Evolutionary conservation across 2,113 vertebrate species (phyloP), one percentile per base, ranked within the genome.

Genomic region (Gambusia affinis): DNA sequence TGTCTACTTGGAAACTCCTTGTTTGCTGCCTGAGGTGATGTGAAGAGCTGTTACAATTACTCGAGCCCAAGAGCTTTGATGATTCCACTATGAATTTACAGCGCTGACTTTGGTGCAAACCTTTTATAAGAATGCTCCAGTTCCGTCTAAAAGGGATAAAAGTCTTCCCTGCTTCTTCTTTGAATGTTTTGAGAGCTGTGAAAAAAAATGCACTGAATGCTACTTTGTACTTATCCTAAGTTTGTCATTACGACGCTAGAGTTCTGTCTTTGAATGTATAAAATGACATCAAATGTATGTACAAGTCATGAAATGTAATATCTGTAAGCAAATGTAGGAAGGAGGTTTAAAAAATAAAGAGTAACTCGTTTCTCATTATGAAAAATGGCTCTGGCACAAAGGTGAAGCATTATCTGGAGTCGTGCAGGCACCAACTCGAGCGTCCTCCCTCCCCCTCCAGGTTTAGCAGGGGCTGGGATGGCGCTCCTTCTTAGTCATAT

Each of bases 301-400:
- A 77, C 80, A 69, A 81, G 79, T 85, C 79, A 88, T 79, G 83
- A 89, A 30, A 87, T 90, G 80, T 91, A 87, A 79, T 76, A 62
- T 79, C 76, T 89, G 67, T 87, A 88, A 91, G 88, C 75, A 90
- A 94, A 92, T 93, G 92, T 94, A 94, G 64, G 54, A 85, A 88
- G 82, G 63, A 90, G 80, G 64, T 57, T 68, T 65, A 78, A 42
- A 79, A 42, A 70, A 54, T 4, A 60, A 29, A 67, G n/a, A 51
- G 14, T 70, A 76, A 57, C 0, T 0, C 44, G 54, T 77, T 75
- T 75, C 27, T 85, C 28, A 19, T 29, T 28, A 19, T 31, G 14
- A n/a, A 44, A 64, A 64, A 10, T 47, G 35, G 12, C 35, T 12
- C 17, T 19, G 28, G n/a, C 60, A 17, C 24, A 76, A 42, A 75